Evolutionary conservation across 2,113 vertebrate genomes (phyloP), one percentile per base, ranked within the genome.

Genomic region (Chiloscyllium plagiosum): DNA sequence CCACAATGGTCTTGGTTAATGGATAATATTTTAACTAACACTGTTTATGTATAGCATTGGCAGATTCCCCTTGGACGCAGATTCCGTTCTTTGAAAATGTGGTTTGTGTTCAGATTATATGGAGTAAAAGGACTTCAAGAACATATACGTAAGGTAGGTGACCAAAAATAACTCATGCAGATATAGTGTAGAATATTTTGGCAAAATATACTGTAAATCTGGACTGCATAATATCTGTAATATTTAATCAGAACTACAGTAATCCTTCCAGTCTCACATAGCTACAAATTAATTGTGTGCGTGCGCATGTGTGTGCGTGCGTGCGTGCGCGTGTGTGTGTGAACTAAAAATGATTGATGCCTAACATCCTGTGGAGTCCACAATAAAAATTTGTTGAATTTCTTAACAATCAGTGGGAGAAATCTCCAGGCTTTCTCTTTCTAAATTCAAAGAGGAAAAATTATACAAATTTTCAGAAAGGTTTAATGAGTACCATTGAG

Each of bases 31-130:
- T 95, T 95, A 95, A 95, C 68, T 76, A 61, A 52, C 15, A 50
- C 47, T 94, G 4, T 96, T 96, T 83, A 0, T 7, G 96, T 96
- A 33, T 96, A 99, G 99, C 99, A 99, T 96, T 99, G 99, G 99
- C 98, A 99, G 96, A 98, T 99, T 96, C 99, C 99, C 0, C 97
- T 99, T 96, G 99, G 99, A 12, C 98, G 99, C 96, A 97, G 99
- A 96, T 99, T 99, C 96, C 99, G 99, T 78, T 99, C 99, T 2
- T 97, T 99, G 96, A 99, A 99, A 97, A 96, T 99, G 97, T 99
- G 99, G 99, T 99, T 99, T 95, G 99, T 99, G 47, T 98, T 99
- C 96, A 98, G 99, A 95, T 96, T 99, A 97, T 99, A 99, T 0
- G 99, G 99, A 0, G 97, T 99, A 94, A 97, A 96, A 13, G 98